These are phyloP conservation scores for Urechis unicinctus DNA, from an alignment of 2,888 invertebrate genomes.

Conservation along the genomic window DNA sequence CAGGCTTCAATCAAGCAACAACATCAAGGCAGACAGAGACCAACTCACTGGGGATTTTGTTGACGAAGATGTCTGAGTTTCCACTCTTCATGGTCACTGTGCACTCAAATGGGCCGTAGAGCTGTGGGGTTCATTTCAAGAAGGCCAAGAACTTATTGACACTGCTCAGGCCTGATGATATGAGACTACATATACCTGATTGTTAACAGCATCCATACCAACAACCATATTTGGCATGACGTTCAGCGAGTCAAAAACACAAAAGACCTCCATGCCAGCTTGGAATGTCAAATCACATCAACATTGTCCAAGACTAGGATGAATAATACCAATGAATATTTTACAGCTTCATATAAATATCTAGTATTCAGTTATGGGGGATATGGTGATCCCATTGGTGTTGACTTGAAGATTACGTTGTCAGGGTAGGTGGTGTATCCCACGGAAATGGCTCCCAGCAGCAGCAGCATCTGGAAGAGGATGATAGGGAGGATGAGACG, in stretches of 20 bases:
- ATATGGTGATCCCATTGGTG: too few species aligned
- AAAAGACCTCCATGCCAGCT: slow-evolving; percentile 96
- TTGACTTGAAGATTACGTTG: slow-evolving; percentile 85
- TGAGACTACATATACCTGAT: slow-evolving; percentile 78
- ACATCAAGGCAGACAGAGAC: too few species aligned
- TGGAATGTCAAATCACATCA: slow-evolving; percentile 91
- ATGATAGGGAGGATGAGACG: slow-evolving; percentile 70
- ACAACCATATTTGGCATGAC: slow-evolving; percentile 93
- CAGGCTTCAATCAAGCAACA: too few species aligned
- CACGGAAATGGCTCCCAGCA: slow-evolving; percentile 97
- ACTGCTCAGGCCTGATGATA: slow-evolving; percentile 67
- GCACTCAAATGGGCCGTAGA: slow-evolving; percentile 93
- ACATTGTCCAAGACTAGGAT: too few species aligned
- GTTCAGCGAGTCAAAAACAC: slow-evolving; percentile 96
- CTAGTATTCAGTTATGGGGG: too few species aligned
- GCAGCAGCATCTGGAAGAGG: slow-evolving; percentile 97
- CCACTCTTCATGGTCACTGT: slow-evolving; percentile 98
- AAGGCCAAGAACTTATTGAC: slow-evolving; percentile 94
- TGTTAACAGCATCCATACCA: slow-evolving; percentile 94
- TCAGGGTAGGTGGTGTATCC: slow-evolving; percentile 99
- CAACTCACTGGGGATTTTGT: slow-evolving; percentile 95
- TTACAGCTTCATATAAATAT: too few species aligned
- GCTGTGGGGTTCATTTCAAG: slow-evolving; percentile 95
- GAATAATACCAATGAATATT: too few species aligned
- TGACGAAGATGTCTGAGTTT: slow-evolving; percentile 95